Evolutionary conservation across 2,113 vertebrate species (phyloP).

Genomic region (Oncorhynchus gorbuscha): DNA sequence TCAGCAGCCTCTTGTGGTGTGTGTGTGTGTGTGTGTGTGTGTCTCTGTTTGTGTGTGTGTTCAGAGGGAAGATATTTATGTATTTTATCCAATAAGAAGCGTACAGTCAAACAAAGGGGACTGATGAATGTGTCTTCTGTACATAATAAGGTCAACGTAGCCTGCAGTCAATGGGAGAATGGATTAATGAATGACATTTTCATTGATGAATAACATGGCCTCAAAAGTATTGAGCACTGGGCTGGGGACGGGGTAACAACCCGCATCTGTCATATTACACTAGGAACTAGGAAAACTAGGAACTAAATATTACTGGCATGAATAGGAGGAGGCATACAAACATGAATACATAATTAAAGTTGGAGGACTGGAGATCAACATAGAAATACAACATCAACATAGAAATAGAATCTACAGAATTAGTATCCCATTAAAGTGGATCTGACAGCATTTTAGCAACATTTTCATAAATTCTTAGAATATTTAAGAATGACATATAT

Average conservation of each 20-base stretch:
- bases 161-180: conserved; percentile 59
- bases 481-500: too few relatives aligned
- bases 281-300: too few relatives aligned
- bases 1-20: background rate
- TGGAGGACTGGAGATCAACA: too few relatives aligned
- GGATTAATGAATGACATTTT: conserved; percentile 63
- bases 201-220: conserved; percentile 54
- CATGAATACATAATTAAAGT: too few relatives aligned
- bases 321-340: too few relatives aligned
- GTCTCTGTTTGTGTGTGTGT: background rate
- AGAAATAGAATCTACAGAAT: too few relatives aligned
- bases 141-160: conserved; percentile 66
- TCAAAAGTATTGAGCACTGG: conserved; percentile 19
- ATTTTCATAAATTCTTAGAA: too few relatives aligned
- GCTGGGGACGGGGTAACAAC: background rate
- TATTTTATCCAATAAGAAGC: background rate
- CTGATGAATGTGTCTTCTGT: conserved; percentile 65
- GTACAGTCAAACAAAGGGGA: background rate
- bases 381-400: too few relatives aligned
- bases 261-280: too few relatives aligned
- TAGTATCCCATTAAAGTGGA: too few relatives aligned
- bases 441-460: too few relatives aligned
- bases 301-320: too few relatives aligned
- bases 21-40: conserved; percentile 5
- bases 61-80: background rate